A percentile compares a stretch with the other conserved stretches of the same genome.
These are phyloP conservation scores for Trachemys scripta DNA, from an alignment of 2,113 vertebrate genomes.

Conservation along the genomic window DNA sequence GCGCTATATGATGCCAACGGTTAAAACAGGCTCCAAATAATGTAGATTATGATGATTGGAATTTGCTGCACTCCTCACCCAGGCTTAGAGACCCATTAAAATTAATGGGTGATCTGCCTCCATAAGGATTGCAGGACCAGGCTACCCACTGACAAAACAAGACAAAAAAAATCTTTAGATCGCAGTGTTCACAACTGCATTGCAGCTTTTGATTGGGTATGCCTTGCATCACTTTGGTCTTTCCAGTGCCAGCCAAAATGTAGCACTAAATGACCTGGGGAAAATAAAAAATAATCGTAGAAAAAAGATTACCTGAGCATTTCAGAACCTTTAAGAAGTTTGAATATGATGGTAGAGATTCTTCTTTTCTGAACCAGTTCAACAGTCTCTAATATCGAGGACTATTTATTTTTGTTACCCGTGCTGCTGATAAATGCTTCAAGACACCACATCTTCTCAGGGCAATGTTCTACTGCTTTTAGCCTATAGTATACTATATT, in stretches of 20 bases:
- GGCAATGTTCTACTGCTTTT: not conserved
- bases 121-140: not conserved
- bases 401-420: not conserved
- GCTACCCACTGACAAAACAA: not conserved
- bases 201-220: not conserved
- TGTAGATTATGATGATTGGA: not conserved
- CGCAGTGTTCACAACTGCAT: not conserved
- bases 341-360: not conserved
- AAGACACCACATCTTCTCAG: not conserved
- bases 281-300: not conserved
- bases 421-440: not conserved
- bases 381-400: not conserved
- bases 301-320: not conserved
- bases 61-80: not conserved
- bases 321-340: not conserved
- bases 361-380: not conserved
- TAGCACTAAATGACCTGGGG: not conserved
- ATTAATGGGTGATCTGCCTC: not conserved
- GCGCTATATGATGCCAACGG: not conserved
- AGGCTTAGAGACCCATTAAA: not conserved
- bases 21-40: constrained; percentile 1
- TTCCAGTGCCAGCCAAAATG: not conserved
- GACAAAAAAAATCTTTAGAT: not conserved
- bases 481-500: not conserved
- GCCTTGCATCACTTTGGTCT: not conserved